phyloP scores from a whole-genome alignment of 2,888 invertebrate genomes.

The Pristionchus entomophagus region DNA sequence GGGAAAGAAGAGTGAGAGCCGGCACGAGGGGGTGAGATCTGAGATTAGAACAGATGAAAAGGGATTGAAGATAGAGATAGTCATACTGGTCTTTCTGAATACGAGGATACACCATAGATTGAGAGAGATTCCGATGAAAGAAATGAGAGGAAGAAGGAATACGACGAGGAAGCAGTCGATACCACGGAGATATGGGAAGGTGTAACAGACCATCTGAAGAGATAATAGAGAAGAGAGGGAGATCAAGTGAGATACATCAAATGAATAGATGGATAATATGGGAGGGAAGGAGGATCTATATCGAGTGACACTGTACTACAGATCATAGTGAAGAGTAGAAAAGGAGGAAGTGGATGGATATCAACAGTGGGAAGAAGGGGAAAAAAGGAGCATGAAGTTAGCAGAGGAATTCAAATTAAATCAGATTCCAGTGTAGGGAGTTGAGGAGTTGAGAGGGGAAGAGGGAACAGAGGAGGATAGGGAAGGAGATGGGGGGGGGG shows the following conservation, averaged over 20 bases:
- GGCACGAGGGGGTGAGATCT: conserved; percentile 66
- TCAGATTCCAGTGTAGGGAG: conserved; percentile 3
- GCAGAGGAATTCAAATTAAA: conserved; percentile 16
- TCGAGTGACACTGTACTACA: background rate
- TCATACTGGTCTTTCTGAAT: conserved; percentile 26
- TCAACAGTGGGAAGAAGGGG: background rate
- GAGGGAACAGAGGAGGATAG: background rate
- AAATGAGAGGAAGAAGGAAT: conserved; percentile 70
- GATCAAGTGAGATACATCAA: too few relatives aligned
- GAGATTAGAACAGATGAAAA: background rate
- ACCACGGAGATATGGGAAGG: conserved; percentile 61
- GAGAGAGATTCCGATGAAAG: conserved; percentile 61
- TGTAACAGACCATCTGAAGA: conserved; percentile 58
- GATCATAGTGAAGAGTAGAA: background rate
- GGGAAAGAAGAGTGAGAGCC: conserved; percentile 70
- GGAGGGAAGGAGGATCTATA: background rate
- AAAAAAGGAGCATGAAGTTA: background rate
- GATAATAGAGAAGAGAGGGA: background rate
- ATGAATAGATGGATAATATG: background rate
- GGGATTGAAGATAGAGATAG: background rate
- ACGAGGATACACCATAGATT: conserved; percentile 40
- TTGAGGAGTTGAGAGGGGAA: background rate
- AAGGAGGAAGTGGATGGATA: background rate
- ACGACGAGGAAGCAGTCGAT: conserved; percentile 69
- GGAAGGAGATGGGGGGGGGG: background rate